Base-by-base conservation (phyloP, 2,888 invertebrate genomes). In the Melanostoma scalare region DNA sequence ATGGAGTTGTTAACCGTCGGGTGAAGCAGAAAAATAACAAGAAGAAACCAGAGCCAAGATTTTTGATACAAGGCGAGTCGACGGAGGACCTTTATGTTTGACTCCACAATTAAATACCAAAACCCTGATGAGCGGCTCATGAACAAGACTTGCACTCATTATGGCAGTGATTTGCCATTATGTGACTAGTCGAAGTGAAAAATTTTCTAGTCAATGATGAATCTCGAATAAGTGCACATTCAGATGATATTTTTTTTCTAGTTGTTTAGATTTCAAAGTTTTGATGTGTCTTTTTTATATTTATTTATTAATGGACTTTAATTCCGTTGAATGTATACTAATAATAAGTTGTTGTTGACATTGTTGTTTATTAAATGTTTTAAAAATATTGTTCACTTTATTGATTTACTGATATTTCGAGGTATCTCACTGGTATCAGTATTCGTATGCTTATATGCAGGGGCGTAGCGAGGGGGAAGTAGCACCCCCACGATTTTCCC, bases 1-100 rank as follows among this genome's bases (percentile, higher is more conserved):
- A 91, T 86, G 91, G 91, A 3, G 91, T 91, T 6, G 74, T 88
- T 2, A 91, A 91, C 87, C 89, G 91, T 10, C 87, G 89, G 2
- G 86, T 86, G 4, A 89, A 89, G 58, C 86, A 86, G 71, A 89
- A 89, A 76, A 87, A 87, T 42, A 86, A 85, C 31, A 90, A 89
- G 75, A 91, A 90, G 85, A 90, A 90, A 75, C 85, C 86, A 63
- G 90, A 90, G 61, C 87, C 88, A 55, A 87, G 90, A 3, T 86
- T 90, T 30, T 76, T 90, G 72, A 86, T 91, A 4, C 90, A 90
- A 48, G 90, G 89, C 38, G 91, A 91, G 85, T 91, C 91, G 2
- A 88, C 89, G 3, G 91, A 91, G 78, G 91, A 91, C 86, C 88
- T 91, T 60, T 90, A 90, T 80, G 87, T 88, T 35, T 90, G 87